These are phyloP conservation scores for Acanthis flammea DNA, from an alignment of 2,797 vertebrate species.

Conservation along the genomic window DNA sequence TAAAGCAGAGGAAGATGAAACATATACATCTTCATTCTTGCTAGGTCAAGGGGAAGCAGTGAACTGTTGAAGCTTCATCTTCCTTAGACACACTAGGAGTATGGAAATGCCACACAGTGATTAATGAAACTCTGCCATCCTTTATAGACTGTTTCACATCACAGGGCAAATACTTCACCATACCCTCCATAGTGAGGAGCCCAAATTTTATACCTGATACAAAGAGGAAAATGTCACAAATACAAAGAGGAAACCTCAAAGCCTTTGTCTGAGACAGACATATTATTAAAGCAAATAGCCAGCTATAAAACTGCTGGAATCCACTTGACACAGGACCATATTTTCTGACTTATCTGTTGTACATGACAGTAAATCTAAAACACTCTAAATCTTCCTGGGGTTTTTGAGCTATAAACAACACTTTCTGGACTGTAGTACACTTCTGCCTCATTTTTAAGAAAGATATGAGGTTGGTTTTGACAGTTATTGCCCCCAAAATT, in stretches of 20 bases:
- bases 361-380: background rate
- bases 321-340: background rate
- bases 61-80: slow-evolving; percentile 1
- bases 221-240: background rate
- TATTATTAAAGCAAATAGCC: background rate
- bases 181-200: background rate
- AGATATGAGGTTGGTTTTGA: background rate
- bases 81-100: background rate
- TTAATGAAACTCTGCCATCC: background rate
- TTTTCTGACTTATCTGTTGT: background rate
- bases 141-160: background rate
- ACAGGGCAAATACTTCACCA: background rate
- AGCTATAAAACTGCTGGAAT: background rate
- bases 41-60: background rate
- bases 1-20: background rate
- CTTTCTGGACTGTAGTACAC: background rate
- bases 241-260: background rate
- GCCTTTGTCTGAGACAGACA: background rate
- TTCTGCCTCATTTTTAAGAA: background rate
- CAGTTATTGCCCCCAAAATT: background rate
- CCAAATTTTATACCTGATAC: background rate
- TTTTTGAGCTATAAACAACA: background rate
- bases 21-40: background rate
- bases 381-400: background rate
- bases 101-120: background rate